phyloP scores from a whole-genome alignment of 2,888 invertebrate genomes.

The Lumbricus terrestris region DNA sequence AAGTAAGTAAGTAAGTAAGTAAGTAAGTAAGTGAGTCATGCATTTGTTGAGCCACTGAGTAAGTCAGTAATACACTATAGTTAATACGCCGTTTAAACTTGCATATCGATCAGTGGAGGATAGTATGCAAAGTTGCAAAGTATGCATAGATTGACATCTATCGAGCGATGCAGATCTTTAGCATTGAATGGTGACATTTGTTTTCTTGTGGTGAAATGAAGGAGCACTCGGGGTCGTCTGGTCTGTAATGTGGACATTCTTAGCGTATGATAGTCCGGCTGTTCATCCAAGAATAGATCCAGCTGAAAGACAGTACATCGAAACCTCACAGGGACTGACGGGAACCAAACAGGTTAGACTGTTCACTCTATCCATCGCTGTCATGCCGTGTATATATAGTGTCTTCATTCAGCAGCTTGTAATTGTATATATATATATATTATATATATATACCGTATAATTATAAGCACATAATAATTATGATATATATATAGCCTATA shows the following conservation, averaged over 20 bases:
- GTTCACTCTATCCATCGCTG: background rate
- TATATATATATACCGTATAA: too few species aligned
- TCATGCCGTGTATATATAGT: background rate
- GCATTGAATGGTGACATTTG: background rate
- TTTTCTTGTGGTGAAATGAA: conserved; percentile 22
- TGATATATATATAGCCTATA: too few species aligned
- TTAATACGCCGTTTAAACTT: too few species aligned
- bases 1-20: too few species aligned
- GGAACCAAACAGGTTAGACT: background rate
- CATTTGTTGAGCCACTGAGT: too few species aligned
- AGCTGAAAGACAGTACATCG: conserved; percentile 54
- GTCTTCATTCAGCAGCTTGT: background rate
- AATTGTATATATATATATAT: too few species aligned
- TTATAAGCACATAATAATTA: too few species aligned
- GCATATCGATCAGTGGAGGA: too few species aligned
- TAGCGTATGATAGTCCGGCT: conserved; percentile 49
- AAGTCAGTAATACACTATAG: too few species aligned
- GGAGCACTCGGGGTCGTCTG: conserved; percentile 50
- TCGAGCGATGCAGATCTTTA: background rate
- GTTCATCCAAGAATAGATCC: conserved; percentile 52
- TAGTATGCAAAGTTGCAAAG: too few species aligned
- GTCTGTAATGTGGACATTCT: conserved; percentile 50
- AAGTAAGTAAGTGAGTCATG: too few species aligned
- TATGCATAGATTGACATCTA: background rate
- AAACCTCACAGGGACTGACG: conserved; percentile 44